Evolutionary conservation across 2,888 invertebrate genomes (phyloP).

Genomic region (Galeruca laticollis): DNA sequence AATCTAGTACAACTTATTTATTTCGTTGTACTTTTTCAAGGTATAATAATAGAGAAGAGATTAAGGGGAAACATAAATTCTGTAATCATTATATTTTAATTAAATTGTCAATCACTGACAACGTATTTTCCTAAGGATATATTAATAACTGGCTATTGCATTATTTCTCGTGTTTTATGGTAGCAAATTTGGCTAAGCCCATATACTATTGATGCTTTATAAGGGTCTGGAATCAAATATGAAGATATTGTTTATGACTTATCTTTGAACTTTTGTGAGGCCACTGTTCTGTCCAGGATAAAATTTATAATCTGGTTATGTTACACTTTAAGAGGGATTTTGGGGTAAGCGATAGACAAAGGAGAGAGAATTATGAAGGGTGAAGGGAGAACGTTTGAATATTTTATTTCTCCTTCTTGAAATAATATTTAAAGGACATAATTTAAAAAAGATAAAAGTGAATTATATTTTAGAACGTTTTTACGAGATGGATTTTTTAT

Average conservation of each 20-base stretch:
- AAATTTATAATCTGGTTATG: conserved; percentile 42
- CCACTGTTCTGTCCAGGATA: conserved; percentile 33
- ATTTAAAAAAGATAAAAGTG: conserved; percentile 34
- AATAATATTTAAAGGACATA: conserved; percentile 37
- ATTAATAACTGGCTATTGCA: too few species aligned
- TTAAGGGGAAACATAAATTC: too few species aligned
- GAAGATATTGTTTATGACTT: conserved; percentile 45
- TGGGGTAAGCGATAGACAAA: conserved; percentile 32
- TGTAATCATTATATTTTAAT: too few species aligned
- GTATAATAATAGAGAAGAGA: too few species aligned
- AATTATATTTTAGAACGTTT: conserved; percentile 24
- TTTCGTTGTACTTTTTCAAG: too few species aligned
- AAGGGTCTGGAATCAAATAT: conserved; percentile 35
- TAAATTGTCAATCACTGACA: too few species aligned
- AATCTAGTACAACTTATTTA: too few species aligned
- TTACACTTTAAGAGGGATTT: conserved; percentile 25
- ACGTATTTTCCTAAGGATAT: too few species aligned
- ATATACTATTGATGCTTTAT: conserved; percentile 7
- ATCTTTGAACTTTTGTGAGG: conserved; percentile 37
- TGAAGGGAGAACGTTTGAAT: conserved; percentile 37
- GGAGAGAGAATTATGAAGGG: conserved; percentile 17
- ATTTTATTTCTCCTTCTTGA: conserved; percentile 41
- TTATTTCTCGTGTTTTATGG: background rate
- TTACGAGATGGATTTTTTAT: conserved; percentile 24
- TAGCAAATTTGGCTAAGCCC: background rate